A percentile compares a stretch with the other conserved stretches of the same genome.
phyloP scores from a whole-genome alignment of 37 sponge, comb jelly and placozoan species.

The Amphimedon queenslandica region DNA sequence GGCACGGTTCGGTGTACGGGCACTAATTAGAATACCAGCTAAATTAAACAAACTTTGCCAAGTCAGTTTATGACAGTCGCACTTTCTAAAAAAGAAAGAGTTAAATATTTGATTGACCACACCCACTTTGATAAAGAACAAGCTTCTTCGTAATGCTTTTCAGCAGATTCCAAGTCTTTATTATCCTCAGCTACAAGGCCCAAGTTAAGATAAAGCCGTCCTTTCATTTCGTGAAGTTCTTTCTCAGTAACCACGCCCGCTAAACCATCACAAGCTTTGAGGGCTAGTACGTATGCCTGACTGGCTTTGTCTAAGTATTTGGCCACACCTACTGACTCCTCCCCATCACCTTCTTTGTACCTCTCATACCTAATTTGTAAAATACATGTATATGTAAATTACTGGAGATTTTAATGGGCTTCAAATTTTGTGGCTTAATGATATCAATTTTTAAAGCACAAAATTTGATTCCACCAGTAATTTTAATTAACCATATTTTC shows the following conservation, averaged over 20 bases:
- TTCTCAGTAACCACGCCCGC: constrained; percentile 23
- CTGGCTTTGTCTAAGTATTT: constrained; percentile 36
- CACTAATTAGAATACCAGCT: constrained; percentile 44
- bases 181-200: constrained; percentile 78
- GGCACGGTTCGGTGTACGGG: constrained; percentile 31
- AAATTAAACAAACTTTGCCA: constrained; percentile 50
- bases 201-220: constrained; percentile 82
- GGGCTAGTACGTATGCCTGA: constrained; percentile 49
- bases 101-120: too few relatives aligned
- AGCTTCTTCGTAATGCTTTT: constrained; percentile 79
- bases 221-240: constrained; percentile 84
- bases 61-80: constrained; percentile 29
- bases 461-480: too few relatives aligned
- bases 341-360: constrained; percentile 26
- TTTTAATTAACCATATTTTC: constrained; percentile 80
- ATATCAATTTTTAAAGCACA: too few relatives aligned
- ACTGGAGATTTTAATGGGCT: too few relatives aligned
- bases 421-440: too few relatives aligned
- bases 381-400: too few relatives aligned
- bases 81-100: constrained; percentile 48
- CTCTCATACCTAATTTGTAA: too few relatives aligned
- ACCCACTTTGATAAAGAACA: constrained; percentile 49
- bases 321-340: constrained; percentile 1
- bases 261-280: constrained; percentile 74
- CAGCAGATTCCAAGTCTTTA: constrained; percentile 41